Evolutionary conservation across 2,888 invertebrate genomes (phyloP), one percentile per base, ranked within the genome.

Genomic region (Orthonevra nobilis): DNA sequence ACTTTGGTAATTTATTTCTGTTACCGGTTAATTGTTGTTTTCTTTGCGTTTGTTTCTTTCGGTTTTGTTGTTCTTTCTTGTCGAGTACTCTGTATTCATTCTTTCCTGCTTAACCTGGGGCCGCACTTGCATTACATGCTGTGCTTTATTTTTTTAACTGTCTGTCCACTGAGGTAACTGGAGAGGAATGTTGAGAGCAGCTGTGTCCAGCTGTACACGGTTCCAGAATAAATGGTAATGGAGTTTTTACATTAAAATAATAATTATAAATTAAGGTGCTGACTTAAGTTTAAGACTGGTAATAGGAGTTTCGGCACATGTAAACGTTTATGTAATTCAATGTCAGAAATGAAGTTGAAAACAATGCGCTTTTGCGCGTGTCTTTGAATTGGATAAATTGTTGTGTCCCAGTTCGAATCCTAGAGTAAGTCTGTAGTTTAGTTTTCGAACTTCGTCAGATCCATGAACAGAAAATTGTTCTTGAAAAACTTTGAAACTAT

Each of bases 1-100:
- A n/a, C n/a, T n/a, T n/a, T n/a, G n/a, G n/a, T n/a, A 54, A 46
- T 52, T 61, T 61, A 38, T 52, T 70, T 70, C 50, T 38, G 54
- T 61, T 54, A 23, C 52, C 40, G 30, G 17, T n/a, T n/a, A n/a
- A n/a, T n/a, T n/a, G n/a, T n/a, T 42, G 26, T 36, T 12, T 17
- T 23, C 50, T 54, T 14, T n/a, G n/a, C n/a, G n/a, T 69, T 69
- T 23, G 9, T 42, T 2, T 20, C 12, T 10, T 61, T 40, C 12
- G n/a, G 42, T 36, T 44, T 10, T 15, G 1, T 15, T 28, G 56
- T 46, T 66, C 26, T 36, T 9, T 23, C 30, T 36, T 26, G 14
- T n/a, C 42, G 44, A 44, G 52, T 36, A 15, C 9, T 52, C 19
- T 9, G 10, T 61, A 61, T 70, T 70, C 52, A 70, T 70, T 61